Base-by-base conservation (phyloP, 2,888 invertebrate species). In the Nymphalis c-album region DNA sequence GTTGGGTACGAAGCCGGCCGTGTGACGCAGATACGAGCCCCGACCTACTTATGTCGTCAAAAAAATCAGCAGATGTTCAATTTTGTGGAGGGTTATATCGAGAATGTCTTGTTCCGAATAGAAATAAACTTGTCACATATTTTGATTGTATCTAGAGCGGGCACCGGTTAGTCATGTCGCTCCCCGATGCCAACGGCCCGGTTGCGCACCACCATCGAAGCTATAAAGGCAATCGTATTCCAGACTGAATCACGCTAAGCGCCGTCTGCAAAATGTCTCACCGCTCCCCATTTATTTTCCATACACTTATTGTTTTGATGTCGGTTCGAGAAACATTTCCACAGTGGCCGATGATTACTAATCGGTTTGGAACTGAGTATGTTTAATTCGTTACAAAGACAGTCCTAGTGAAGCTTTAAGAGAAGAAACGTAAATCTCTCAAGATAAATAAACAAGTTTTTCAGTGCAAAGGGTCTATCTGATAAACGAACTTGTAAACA, bases 71-170 rank as follows among this genome's bases (percentile, higher is more conserved):
- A 90, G 90, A 91, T 91, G 90, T 88, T 91, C 82, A 89, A 89
- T 85, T 89, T 85, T 84, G 85, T 83, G 83, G 81, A 82, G 87
- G 84, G 85, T 84, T 88, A 91, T 90, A 91, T 90, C 85, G 90
- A 89, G 86, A 90, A 88, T 86, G 87, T 89, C 88, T 89, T 90
- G 90, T 91, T 90, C 87, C 82, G 89, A 90, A 91, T 91, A 91
- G 90, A 92, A 92, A 92, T 92, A 92, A 91, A 91, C 90, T 90
- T 91, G 92, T 92, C 92, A 90, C 91, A 90, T 91, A 91, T 90
- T 91, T 90, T 91, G 92, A 91, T 91, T 91, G 90, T 91, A 91
- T 91, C 88, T 91, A 91, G 91, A 91, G 90, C 92, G 89, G 83
- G 86, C 71, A 69, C 40, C 82, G 91, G 91, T 91, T 91, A 91